These are phyloP conservation scores for Pogonomyrmex barbatus DNA, from an alignment of 1,140 invertebrate genomes.

Conservation along the genomic window DNA sequence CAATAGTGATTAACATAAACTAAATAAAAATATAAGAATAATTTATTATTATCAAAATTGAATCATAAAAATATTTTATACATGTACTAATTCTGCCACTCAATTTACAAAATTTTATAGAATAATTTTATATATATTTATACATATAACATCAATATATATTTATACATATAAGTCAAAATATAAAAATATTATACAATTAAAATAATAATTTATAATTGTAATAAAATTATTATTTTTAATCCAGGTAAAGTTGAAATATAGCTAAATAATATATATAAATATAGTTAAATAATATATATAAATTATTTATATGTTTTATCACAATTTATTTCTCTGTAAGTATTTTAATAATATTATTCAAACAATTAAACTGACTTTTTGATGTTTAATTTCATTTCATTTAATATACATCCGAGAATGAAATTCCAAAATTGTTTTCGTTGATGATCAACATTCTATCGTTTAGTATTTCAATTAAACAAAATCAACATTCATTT, in stretches of 20 bases:
- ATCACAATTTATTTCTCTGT: not conserved
- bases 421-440: not conserved
- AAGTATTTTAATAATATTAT: not conserved
- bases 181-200: not conserved
- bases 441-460: not conserved
- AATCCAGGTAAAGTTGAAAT: not conserved
- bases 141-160: not conserved
- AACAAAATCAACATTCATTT: not conserved
- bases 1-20: not conserved
- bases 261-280: not conserved
- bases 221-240: not conserved
- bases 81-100: not conserved
- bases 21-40: not conserved
- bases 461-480: not conserved
- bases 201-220: conserved; percentile 6
- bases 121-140: not conserved
- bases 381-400: not conserved
- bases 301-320: not conserved
- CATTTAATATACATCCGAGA: not conserved
- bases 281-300: not conserved
- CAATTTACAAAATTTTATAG: not conserved
- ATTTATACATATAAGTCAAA: not conserved
- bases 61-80: not conserved
- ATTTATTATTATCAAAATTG: not conserved
- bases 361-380: not conserved